Evolutionary conservation across 2,888 invertebrate genomes (phyloP), one percentile per base, ranked within the genome.

Genomic region (Lymantria monacha): DNA sequence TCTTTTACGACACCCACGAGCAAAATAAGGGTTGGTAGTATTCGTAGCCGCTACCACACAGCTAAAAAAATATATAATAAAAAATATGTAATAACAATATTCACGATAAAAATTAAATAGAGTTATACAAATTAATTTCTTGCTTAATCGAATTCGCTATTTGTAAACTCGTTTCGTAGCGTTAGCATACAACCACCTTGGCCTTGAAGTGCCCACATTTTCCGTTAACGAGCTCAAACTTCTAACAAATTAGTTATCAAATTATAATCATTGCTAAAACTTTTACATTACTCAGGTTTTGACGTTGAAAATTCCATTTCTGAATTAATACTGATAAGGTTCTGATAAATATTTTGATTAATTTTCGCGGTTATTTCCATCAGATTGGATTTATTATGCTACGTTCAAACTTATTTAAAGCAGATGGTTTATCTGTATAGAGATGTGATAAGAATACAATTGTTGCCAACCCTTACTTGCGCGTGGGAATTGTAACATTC

Each of bases 241-340:
- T 47, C 33, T 48, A 48, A 44, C 54, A 56, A 67, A 64, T 61
- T 65, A 48, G 47, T 67, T 56, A 61, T 61, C 46, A 57, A 65
- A 64, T 65, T 58, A 67, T 64, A 67, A 12, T 46, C 45, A 61
- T 55, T 66, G 44, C 42, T 42, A 38, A 45, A 59, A 66, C 53
- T 63, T 63, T 51, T 44, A 42, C 51, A 48, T 56, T 49, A 51
- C 57, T 66, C 49, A 49, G 43, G 12, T 52, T 52, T 30, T 13
- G 9, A 30, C 51, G 53, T 63, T 55, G 49, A 46, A 31, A 49
- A 44, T 53, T 62, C 51, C 53, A 59, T 58, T 63, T 50, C 52
- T 55, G 51, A 31, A 62, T 47, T 48, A 47, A 12, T 11, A 13
- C 61, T 49, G 50, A 56, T 60, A 61, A 57, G 51, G 36, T 48